These are phyloP conservation scores for Micropoecilia bifurca DNA, from an alignment of 2,797 vertebrate species.

Conservation along the genomic window DNA sequence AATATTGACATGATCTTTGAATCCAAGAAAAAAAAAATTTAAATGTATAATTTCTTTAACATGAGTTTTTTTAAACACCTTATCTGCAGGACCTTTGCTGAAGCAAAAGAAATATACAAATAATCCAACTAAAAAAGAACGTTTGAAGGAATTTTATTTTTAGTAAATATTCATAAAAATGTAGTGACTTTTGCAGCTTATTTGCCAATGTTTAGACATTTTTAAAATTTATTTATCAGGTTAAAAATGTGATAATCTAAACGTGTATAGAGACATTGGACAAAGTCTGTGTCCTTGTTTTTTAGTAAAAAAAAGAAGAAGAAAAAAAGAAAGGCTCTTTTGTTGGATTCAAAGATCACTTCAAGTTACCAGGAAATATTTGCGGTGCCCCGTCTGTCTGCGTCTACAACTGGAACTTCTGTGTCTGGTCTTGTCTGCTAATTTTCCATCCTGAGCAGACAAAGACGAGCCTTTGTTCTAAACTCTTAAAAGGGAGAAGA, in stretches of 20 bases:
- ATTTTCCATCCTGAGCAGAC: slow-evolving; percentile 60
- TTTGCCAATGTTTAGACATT: neutral
- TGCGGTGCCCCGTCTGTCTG: slow-evolving; percentile 47
- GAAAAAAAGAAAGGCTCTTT: slow-evolving; percentile 16
- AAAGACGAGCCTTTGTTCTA: slow-evolving; percentile 69
- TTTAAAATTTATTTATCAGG: neutral
- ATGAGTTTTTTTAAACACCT: neutral
- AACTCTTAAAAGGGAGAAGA: slow-evolving; percentile 57
- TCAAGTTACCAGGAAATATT: slow-evolving; percentile 44
- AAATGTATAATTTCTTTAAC: neutral
- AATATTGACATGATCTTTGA: neutral
- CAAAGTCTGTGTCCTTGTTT: slow-evolving; percentile 20
- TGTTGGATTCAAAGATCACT: slow-evolving; percentile 41
- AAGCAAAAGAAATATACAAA: neutral
- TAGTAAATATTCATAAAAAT: neutral
- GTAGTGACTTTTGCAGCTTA: neutral
- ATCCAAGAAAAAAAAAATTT: neutral
- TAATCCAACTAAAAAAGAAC: neutral
- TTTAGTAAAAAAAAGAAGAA: slow-evolving; percentile 18
- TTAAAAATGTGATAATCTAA: slow-evolving; percentile 10
- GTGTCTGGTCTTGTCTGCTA: slow-evolving; percentile 60
- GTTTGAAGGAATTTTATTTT: neutral
- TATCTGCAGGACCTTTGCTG: neutral
- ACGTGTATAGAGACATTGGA: neutral
- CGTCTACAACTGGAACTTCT: slow-evolving; percentile 44